Evolutionary conservation across 2,113 vertebrate genomes (phyloP).

Genomic region (Nipponia nippon): DNA sequence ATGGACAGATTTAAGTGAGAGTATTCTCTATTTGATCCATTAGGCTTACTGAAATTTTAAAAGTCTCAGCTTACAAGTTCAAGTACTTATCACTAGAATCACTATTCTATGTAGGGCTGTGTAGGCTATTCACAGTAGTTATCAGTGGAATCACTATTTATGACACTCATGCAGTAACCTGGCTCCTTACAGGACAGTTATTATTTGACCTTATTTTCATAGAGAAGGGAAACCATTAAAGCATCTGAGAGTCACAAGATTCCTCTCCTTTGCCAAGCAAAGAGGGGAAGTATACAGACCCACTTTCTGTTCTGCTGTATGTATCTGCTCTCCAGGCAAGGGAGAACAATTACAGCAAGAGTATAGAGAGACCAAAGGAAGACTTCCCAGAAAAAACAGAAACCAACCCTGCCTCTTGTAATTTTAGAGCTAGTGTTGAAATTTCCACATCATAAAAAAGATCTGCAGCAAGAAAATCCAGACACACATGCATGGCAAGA

Average conservation of each 20-base stretch:
- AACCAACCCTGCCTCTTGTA: neutral
- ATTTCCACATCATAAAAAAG: neutral
- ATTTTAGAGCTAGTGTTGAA: neutral
- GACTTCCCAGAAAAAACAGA: neutral
- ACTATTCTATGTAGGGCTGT: neutral
- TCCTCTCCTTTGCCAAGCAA: neutral
- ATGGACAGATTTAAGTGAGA: neutral
- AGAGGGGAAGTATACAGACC: neutral
- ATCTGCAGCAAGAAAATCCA: neutral
- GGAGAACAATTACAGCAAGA: neutral
- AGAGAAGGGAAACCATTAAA: neutral
- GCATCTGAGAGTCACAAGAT: slow-evolving; percentile 9
- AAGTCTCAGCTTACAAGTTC: neutral
- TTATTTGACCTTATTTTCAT: neutral
- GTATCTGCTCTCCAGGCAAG: neutral
- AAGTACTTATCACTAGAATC: neutral
- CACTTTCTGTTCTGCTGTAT: neutral
- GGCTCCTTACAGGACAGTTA: neutral
- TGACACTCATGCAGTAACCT: neutral
- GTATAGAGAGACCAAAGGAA: neutral
- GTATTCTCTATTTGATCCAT: neutral
- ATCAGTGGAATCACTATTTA: neutral
- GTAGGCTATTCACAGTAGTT: neutral
- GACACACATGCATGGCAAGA: neutral
- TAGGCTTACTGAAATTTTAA: neutral